Evolutionary conservation across 1,140 invertebrate genomes (phyloP).

Genomic region (Octopus sinensis): DNA sequence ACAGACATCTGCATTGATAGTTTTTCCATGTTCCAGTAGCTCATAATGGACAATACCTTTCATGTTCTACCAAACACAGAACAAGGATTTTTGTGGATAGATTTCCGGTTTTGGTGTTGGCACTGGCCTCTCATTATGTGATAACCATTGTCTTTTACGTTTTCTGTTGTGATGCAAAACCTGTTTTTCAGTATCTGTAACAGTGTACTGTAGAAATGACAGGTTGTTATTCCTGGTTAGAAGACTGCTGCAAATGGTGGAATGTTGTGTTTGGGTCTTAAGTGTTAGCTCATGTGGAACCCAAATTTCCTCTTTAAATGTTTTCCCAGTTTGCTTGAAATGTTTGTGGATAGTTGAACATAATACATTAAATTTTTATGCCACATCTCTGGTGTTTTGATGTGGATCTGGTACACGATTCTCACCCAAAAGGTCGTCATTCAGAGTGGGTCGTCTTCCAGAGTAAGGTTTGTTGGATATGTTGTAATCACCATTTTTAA

Average conservation of each 20-base stretch:
- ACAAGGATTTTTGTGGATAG: neutral
- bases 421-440: neutral
- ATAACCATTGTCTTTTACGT: neutral
- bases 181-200: neutral
- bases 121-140: neutral
- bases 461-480: neutral
- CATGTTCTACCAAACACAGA: neutral
- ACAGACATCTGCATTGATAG: neutral
- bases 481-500: too few species aligned
- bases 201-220: neutral
- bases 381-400: neutral
- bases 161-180: neutral
- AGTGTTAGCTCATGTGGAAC: neutral
- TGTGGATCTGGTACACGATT: neutral
- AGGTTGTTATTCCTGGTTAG: neutral
- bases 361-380: neutral
- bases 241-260: neutral
- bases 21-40: neutral
- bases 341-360: neutral
- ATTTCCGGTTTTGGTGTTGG: neutral
- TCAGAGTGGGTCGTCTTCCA: neutral
- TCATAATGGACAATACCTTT: neutral
- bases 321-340: neutral
- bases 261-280: neutral
- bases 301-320: neutral